These are phyloP conservation scores for Amia ocellicauda DNA, from an alignment of 2,113 vertebrate genomes.

Conservation along the genomic window DNA sequence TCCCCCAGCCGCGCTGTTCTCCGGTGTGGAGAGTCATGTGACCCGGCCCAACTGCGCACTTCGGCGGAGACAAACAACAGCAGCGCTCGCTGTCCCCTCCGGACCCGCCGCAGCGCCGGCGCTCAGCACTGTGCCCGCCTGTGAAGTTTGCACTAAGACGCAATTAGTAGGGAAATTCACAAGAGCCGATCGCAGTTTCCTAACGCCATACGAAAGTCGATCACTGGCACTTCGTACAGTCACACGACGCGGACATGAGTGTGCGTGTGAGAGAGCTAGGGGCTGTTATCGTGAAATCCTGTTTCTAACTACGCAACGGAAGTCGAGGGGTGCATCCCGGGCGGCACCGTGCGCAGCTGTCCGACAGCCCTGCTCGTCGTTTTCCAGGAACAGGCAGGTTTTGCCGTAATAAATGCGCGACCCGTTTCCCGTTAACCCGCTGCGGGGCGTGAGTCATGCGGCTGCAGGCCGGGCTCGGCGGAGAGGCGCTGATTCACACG, in stretches of 20 bases:
- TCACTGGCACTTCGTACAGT: no score
- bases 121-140: not conserved
- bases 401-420: not conserved
- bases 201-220: no score
- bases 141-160: not conserved
- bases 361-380: not conserved
- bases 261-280: no score
- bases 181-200: not conserved
- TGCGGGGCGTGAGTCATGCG: constrained; percentile 19
- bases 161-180: not conserved
- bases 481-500: not conserved
- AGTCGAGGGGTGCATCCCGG: no score
- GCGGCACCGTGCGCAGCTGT: no score
- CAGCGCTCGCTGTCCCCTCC: not conserved
- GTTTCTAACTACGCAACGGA: no score
- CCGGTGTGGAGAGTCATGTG: constrained; percentile 22
- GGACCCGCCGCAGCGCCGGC: not conserved
- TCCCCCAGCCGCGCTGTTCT: constrained; percentile 10
- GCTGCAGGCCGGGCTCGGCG: not conserved
- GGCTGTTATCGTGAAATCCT: no score
- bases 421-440: constrained; percentile 14
- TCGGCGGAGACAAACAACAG: no score
- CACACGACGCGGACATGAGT: no score
- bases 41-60: constrained; percentile 3
- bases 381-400: constrained; percentile 21